These are phyloP conservation scores for Argyra leucocephala DNA, from an alignment of 2,888 invertebrate species.

Conservation along the genomic window DNA sequence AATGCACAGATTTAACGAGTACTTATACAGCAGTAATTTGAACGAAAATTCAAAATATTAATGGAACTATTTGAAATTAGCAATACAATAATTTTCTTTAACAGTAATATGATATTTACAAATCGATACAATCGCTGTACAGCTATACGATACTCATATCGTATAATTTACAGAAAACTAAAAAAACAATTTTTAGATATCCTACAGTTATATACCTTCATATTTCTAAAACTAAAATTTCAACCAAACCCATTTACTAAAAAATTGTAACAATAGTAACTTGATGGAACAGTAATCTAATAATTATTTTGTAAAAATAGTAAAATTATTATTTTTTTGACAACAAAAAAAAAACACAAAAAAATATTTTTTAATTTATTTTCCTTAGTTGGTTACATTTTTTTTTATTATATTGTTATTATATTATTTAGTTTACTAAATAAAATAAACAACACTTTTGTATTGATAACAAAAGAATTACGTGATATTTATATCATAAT, in stretches of 20 bases:
- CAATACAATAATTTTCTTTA: too few species aligned
- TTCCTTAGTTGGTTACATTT: background rate
- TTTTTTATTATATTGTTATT: background rate
- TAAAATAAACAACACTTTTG: background rate
- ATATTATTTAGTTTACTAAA: background rate
- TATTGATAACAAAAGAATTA: slow-evolving; percentile 1
- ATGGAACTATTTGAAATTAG: too few species aligned
- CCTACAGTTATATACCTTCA: too few species aligned
- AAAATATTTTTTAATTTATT: background rate
- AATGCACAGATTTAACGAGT: too few species aligned
- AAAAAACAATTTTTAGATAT: too few species aligned
- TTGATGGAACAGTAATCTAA: background rate
- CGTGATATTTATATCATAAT: background rate
- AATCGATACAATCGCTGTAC: too few species aligned
- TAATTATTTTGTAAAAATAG: background rate
- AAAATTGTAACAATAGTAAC: background rate
- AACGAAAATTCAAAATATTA: too few species aligned
- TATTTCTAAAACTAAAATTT: too few species aligned
- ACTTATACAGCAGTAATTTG: too few species aligned
- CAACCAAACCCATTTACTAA: background rate
- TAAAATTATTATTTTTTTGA: background rate
- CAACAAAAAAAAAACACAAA: background rate
- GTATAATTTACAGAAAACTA: too few species aligned
- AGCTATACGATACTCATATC: too few species aligned
- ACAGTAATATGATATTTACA: too few species aligned